Evolutionary conservation across 2,113 vertebrate species (phyloP).

Genomic region (Brachionichthys hirsutus): DNA sequence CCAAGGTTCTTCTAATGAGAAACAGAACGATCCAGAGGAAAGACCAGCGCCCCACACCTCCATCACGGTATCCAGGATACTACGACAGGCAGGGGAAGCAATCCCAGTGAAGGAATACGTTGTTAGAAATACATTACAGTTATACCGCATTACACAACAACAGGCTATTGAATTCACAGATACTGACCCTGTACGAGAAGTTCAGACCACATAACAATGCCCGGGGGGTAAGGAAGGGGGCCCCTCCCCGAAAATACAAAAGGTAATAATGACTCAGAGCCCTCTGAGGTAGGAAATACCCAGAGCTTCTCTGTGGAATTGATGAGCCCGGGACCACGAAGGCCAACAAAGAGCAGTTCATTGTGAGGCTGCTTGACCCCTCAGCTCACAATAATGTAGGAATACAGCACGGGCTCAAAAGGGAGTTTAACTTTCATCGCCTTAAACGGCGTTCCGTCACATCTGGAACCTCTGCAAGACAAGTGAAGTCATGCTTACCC

Average conservation of each 20-base stretch:
- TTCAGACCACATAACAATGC: conserved; percentile 44
- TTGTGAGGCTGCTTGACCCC: no score
- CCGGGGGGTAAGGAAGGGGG: conserved; percentile 52
- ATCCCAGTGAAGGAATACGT: neutral
- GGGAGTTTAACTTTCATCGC: no score
- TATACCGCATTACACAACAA: neutral
- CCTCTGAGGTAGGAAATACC: conserved; percentile 46
- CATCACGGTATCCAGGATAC: no score
- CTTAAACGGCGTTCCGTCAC: no score
- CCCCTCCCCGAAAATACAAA: conserved; percentile 61
- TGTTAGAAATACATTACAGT: neutral
- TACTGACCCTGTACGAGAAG: conserved; percentile 24
- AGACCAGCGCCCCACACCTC: neutral
- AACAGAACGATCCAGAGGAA: neutral
- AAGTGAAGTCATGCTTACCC: no score
- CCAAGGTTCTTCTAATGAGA: neutral
- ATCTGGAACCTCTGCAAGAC: no score
- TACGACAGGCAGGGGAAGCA: neutral
- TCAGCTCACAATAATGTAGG: no score
- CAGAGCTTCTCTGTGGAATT: conserved; percentile 36
- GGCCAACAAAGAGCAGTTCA: no score
- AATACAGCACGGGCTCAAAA: no score
- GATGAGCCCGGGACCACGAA: conserved; percentile 26
- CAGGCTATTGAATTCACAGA: conserved; percentile 20
- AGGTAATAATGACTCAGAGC: conserved; percentile 35